Evolutionary conservation across 2,888 invertebrate species (phyloP), one percentile per base, ranked within the genome.

Genomic region (Pherbina coryleti): DNA sequence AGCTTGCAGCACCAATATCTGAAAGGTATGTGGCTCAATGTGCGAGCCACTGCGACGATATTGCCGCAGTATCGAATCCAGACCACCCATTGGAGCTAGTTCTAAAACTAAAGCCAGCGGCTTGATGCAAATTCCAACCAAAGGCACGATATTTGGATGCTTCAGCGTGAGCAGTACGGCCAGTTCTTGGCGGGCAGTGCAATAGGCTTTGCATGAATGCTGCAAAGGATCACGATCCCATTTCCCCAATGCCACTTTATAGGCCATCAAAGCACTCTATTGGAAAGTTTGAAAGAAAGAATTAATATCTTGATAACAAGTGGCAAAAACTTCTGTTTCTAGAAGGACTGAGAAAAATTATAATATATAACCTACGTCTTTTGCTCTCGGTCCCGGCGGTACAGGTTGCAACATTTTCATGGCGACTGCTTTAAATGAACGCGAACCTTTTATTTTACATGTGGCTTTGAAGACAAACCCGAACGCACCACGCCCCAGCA

Each of bases 341-440:
- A 70, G 19, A 8, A 37, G 28, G 1, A 71, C 69, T 2, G 3
- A 28, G 7, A 19, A 31, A 17, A n/a, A n/a, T n/a, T n/a, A n/a
- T n/a, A n/a, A n/a, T n/a, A n/a, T n/a, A 73, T 14, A 19, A 78
- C 82, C 82, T 62, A 88, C 89, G 79, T 90, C 89, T 79, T 89
- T 90, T 3, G 90, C 89, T 34, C 89, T 84, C 0, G 89, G 87
- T 9, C 90, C 97, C 2, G 98, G 97, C 78, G 96, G 95, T 11
- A 97, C 96, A 0, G 98, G 98, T 89, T 98, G 98, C 78, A 98
- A 90, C 93, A 98, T 97, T 91, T 99, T 99, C 91, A 98, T 94
- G 0, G 99, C 98, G 1, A 98, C 96, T 78, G 95, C 93, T 25
- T 92, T 91, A 77, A 92, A 91, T 2, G 90, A 89, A 73, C 92